Base-by-base conservation (phyloP, 2,797 vertebrate genomes). In the Parauchenoglanis ngamensis region DNA sequence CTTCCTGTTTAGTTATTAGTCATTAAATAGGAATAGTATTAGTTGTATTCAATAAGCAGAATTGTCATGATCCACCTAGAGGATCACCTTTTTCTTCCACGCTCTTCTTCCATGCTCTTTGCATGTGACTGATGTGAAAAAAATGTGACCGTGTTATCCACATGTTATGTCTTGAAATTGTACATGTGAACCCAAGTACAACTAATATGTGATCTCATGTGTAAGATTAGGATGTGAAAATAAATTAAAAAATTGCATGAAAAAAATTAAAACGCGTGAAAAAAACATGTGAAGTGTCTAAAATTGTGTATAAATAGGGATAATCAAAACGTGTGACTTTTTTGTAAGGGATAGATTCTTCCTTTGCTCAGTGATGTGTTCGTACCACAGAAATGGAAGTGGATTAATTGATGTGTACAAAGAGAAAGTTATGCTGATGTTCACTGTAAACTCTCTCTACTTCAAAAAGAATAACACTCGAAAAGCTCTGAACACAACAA, bases 401-500 rank as follows among this genome's bases (percentile, higher is more conserved):
- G 83, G 83, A 85, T 79, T 81, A 85, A 85, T 75, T 83, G 78
- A 84, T 56, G 63, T 83, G 85, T 46, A 72, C 83, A 86, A 86
- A 79, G 54, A 75, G 59, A 88, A 89, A 80, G 78, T 72, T 88
- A 31, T 44, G 56, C 79, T 81, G 87, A 59, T 79, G 75, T 87
- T 85, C 84, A 80, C 78, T 77, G 68, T 59, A 86, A 89, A 89
- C 88, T 87, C 76, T 84, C 67, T 88, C 72, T 88, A 89, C 87
- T 89, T 88, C 83, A 87, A 76, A 87, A 86, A 90, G 77, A 88
- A 87, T 79, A 84, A 86, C 88, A 87, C 89, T 89, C 85, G 63
- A 89, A 91, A 85, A 87, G 85, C 87, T 89, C 83, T 10, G 68
- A 89, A 90, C 86, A 90, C 78, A 89, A 87, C 87, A 90, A 88